Percentiles rank a stretch among this genome's conserved stretches.
phyloP scores from a whole-genome alignment of 2,888 invertebrate species.

The Linnaemya tessellans region DNA sequence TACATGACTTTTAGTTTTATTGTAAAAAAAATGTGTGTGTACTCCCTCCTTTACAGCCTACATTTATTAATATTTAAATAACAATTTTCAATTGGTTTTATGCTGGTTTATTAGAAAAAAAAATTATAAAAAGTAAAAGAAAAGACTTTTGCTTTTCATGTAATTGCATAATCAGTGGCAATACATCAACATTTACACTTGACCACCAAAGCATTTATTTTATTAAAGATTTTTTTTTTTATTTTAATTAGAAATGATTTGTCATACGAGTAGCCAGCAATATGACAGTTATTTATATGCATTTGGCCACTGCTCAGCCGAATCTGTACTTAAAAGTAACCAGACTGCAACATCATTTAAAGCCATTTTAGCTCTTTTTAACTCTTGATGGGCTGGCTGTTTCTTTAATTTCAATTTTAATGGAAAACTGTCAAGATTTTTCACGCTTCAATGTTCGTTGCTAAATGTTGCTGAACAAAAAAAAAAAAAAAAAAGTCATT shows the following conservation, averaged over 20 bases:
- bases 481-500: slow-evolving; percentile 41
- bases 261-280: slow-evolving; percentile 14
- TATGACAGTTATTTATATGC: slow-evolving; percentile 15
- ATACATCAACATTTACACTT: slow-evolving; percentile 28
- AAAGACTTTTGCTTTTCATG: neutral
- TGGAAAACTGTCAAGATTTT: slow-evolving; percentile 46
- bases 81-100: too few relatives aligned
- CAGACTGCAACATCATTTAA: slow-evolving; percentile 29
- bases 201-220: slow-evolving; percentile 31
- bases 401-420: slow-evolving; percentile 32
- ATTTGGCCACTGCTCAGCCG: neutral
- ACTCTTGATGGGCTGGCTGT: neutral
- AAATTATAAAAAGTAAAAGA: too few relatives aligned
- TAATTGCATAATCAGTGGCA: neutral
- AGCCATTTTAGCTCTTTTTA: neutral
- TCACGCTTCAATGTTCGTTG: slow-evolving; percentile 59
- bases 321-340: slow-evolving; percentile 11
- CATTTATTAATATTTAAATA: too few relatives aligned
- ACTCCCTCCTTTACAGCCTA: too few relatives aligned
- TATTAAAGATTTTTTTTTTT: neutral
- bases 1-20: too few relatives aligned
- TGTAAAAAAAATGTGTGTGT: too few relatives aligned
- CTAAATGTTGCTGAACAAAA: slow-evolving; percentile 38
- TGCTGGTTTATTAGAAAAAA: too few relatives aligned
- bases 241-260: slow-evolving; percentile 13